Base-by-base conservation (phyloP, 2,113 vertebrate species). In the Mastomys coucha region DNA sequence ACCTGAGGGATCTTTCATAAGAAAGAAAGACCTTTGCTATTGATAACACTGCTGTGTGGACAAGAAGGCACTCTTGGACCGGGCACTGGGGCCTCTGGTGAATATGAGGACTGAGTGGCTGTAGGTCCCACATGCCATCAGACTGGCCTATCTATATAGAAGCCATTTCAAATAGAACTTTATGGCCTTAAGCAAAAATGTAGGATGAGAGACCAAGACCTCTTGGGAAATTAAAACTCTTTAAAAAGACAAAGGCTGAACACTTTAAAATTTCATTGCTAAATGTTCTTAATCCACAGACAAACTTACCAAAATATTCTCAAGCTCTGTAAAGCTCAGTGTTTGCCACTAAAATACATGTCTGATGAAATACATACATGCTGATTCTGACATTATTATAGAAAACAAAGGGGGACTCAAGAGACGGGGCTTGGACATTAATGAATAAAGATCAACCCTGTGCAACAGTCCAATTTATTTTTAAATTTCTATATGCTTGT, bases 101-200 rank as follows among this genome's bases (percentile, higher is more conserved):
- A 7, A 2, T 36, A 0, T 7, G 58, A 20, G 14, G 8, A 17
- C 17, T 2, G 1, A 19, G 31, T 31, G 24, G 2, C 28, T 33
- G 12, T 20, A 56, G 56, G 31, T 14, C 45, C 20, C 19, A 7
- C 42, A 5, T 0, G 0, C 3, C 1, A 45, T 36, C 56, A 67
- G 17, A 28, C 70, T 69, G 53, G 76, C 26, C 75, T 94, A 73
- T 58, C 56, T 58, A 88, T 26, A 16, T 19, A 26, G 51, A 84
- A 84, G 39, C 13, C 53, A 53, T 63, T 67, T 72, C 53, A 80
- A 53, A 53, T 10, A 72, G 26, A 10, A 77, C 36, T 91, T 86
- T 24, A 56, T 42, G 51, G 49, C 24, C 39, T 56, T 31, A 76
- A 70, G 69, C n/a, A 86, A 88, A 96, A 78, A n/a, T 65, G 12